Evolutionary conservation across 2,113 vertebrate species (phyloP), one percentile per base, ranked within the genome.

Genomic region (Cromileptes altivelis): DNA sequence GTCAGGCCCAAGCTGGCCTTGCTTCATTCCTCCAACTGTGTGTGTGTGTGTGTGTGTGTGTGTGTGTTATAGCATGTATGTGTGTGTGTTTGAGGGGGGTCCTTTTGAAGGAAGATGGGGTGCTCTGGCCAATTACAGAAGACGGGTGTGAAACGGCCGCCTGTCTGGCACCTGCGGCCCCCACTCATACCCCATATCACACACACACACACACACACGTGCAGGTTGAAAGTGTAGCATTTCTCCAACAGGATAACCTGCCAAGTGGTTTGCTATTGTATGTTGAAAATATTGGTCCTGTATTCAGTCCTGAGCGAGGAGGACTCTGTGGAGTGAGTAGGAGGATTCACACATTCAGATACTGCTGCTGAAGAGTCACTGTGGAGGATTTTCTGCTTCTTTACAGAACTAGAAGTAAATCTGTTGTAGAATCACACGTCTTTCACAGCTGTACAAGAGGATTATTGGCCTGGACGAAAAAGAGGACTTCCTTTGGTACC

Each of bases 41-140:
- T 81, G 82, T 88, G 82, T n/a, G n/a, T n/a, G n/a, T n/a, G n/a
- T n/a, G n/a, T n/a, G n/a, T n/a, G n/a, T 88, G 63, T 70, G 63
- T 56, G 76, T 69, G 75, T 55, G 25, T 67, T 63, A n/a, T 42
- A 61, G 23, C 14, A 13, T 75, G 60, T 55, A 33, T 68, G 56
- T 49, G 49, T 56, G 67, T 42, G 75, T 47, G 70, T 53, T 52
- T 69, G 27, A 45, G 64, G 78, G 88, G 80, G 82, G 80, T 81
- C 77, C 82, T 90, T 72, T 86, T 91, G 85, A 89, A 85, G 81
- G 55, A 83, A 89, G 82, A 83, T 61, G 82, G 82, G 88, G 87
- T 82, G 93, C 93, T 94, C 94, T 91, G 64, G 81, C 94, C 96
- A 97, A 96, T 98, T 98, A 97, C 95, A 91, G 94, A 94, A 95